These are phyloP conservation scores for Sycon ciliatum DNA, from an alignment of 37 sponge, comb jelly and placozoan species.

Conservation along the genomic window DNA sequence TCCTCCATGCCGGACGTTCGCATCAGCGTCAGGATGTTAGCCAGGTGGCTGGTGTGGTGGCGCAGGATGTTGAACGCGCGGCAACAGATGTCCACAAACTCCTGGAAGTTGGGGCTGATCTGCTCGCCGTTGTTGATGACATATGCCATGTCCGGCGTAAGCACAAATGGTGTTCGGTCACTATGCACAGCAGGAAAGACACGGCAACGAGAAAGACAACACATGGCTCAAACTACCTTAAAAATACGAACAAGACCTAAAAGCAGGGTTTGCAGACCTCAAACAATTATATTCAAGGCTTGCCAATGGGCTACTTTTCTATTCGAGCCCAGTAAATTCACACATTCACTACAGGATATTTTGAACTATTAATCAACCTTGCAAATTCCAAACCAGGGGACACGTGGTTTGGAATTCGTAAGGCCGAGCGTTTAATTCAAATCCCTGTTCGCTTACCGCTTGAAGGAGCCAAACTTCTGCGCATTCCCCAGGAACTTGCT, in stretches of 20 bases:
- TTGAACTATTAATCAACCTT: background rate
- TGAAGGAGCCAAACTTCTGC: constrained; percentile 83
- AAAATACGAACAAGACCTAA: too few species aligned
- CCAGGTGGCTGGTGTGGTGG: constrained; percentile 49
- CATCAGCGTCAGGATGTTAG: constrained; percentile 69
- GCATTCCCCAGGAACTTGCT: constrained; percentile 80
- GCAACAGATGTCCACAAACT: constrained; percentile 75
- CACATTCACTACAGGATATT: background rate
- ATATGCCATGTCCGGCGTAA: constrained; percentile 91
- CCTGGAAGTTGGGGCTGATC: constrained; percentile 60
- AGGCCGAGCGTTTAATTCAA: too few species aligned
- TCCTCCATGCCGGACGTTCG: constrained; percentile 56
- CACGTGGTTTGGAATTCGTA: too few species aligned
- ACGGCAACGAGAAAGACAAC: too few species aligned
- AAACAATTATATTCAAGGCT: too few species aligned
- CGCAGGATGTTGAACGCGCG: constrained; percentile 71
- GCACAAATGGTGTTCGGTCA: constrained; percentile 80
- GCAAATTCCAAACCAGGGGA: too few species aligned
- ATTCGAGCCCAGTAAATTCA: background rate
- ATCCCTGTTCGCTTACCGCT: constrained; percentile 52
- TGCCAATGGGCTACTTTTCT: background rate
- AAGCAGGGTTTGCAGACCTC: too few species aligned
- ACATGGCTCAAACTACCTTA: too few species aligned
- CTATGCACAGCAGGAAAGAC: constrained; percentile 21
- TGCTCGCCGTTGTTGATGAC: constrained; percentile 78